These are phyloP conservation scores for Campoplex nolae DNA, from an alignment of 2,888 invertebrate genomes.

Conservation along the genomic window DNA sequence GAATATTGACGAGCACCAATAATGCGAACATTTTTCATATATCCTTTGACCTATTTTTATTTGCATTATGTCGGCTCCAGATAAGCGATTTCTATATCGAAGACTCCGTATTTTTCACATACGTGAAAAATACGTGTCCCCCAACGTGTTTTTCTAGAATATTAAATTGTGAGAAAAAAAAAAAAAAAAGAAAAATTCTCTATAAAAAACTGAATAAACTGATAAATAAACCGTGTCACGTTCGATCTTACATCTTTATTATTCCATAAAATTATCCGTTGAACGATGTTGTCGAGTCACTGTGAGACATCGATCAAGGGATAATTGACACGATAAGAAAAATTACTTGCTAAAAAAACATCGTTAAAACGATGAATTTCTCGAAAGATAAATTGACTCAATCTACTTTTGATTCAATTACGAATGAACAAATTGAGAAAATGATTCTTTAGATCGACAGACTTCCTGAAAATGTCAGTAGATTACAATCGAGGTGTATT, in stretches of 20 bases:
- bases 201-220: not conserved
- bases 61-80: not conserved
- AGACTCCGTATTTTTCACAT: not conserved
- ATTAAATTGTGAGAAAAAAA: not conserved
- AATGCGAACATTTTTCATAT: constrained; percentile 15
- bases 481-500: not conserved
- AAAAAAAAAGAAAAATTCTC: not conserved
- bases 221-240: not conserved
- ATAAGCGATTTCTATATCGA: not conserved
- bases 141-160: not conserved
- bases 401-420: not conserved
- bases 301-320: not conserved
- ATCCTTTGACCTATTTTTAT: constrained; percentile 22
- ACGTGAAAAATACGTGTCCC: no score
- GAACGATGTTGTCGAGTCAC: no score
- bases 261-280: not conserved
- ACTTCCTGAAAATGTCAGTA: not conserved
- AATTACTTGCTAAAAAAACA: no score
- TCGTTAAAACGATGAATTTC: not conserved
- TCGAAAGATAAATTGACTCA: not conserved
- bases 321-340: not conserved
- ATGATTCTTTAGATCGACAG: not conserved
- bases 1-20: constrained; percentile 20
- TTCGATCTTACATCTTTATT: not conserved
- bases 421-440: not conserved